A percentile compares a stretch with the other conserved stretches of the same genome.
Conservation (phyloP, 2,888 invertebrate genomes). For the Agrypnus murinus region DNA sequence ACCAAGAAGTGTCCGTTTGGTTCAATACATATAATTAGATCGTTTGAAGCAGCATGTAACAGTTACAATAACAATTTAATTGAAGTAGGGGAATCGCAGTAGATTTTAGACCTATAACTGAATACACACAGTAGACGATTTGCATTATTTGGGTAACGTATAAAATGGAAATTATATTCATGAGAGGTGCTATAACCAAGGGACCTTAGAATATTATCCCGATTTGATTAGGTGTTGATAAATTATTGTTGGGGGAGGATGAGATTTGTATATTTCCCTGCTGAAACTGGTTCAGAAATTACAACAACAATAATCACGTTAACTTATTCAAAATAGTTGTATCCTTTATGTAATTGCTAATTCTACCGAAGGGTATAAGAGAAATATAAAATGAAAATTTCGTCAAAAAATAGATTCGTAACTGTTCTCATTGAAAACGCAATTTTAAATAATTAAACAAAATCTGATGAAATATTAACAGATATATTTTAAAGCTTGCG, state of each 20-base stretch:
- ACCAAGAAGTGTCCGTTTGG: not conserved
- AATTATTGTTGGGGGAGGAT: not conserved
- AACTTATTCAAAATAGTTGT: too few relatives aligned
- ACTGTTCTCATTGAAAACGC: too few relatives aligned
- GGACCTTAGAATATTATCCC: slow-evolving; percentile 3
- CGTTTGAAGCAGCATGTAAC: slow-evolving; percentile 13
- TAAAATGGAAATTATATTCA: slow-evolving; percentile 31
- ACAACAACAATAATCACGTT: too few relatives aligned
- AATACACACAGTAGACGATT: not conserved
- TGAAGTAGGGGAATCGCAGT: slow-evolving; percentile 15
- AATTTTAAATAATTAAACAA: too few relatives aligned
- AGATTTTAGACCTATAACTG: slow-evolving; percentile 14
- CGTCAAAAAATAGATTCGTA: too few relatives aligned
- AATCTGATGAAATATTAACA: too few relatives aligned
- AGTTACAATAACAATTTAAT: slow-evolving; percentile 26
- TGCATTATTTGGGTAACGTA: slow-evolving; percentile 24
- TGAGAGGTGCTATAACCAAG: slow-evolving; percentile 5
- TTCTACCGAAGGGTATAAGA: too few relatives aligned
- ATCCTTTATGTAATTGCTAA: too few relatives aligned
- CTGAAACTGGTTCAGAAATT: too few relatives aligned
- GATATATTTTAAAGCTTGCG: too few relatives aligned
- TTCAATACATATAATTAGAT: slow-evolving; percentile 11
- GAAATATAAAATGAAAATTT: too few relatives aligned
- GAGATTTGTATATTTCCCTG: too few relatives aligned
- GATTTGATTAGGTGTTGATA: slow-evolving; percentile 8